These are phyloP conservation scores for Echeneis naucrates DNA, from an alignment of 2,797 vertebrate species.

Conservation along the genomic window DNA sequence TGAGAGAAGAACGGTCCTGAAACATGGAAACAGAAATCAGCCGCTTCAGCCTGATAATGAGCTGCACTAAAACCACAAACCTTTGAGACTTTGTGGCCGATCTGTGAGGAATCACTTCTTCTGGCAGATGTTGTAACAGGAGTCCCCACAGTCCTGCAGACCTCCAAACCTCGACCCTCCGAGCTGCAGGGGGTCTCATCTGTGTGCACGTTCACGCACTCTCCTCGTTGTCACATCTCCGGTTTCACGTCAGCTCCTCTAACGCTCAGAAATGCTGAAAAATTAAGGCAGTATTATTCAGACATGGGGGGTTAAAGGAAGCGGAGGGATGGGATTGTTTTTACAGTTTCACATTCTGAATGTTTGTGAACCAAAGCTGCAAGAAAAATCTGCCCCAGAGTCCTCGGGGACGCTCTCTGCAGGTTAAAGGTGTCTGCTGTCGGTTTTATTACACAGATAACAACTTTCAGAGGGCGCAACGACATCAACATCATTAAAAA, in stretches of 20 bases:
- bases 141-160: slow-evolving; percentile 2
- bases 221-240: slow-evolving; percentile 24
- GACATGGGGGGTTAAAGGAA: slow-evolving; percentile 21
- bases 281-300: slow-evolving; percentile 22
- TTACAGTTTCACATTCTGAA: background rate
- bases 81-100: too few species aligned
- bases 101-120: too few species aligned
- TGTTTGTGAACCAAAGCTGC: background rate
- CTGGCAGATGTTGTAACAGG: background rate
- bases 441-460: background rate
- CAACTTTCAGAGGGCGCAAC: background rate
- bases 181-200: slow-evolving; percentile 19
- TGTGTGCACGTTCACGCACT: slow-evolving; percentile 8
- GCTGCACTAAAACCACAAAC: too few species aligned
- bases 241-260: slow-evolving; percentile 5
- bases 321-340: background rate
- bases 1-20: slow-evolving; percentile 29
- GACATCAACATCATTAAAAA: too few species aligned
- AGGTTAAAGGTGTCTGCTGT: too few species aligned
- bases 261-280: slow-evolving; percentile 1
- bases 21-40: slow-evolving; percentile 18
- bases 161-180: background rate
- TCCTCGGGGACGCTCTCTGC: background rate
- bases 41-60: slow-evolving; percentile 6
- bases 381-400: too few species aligned